Conservation (phyloP, 1,140 invertebrate species). For the Wiebesia pumilae region DNA sequence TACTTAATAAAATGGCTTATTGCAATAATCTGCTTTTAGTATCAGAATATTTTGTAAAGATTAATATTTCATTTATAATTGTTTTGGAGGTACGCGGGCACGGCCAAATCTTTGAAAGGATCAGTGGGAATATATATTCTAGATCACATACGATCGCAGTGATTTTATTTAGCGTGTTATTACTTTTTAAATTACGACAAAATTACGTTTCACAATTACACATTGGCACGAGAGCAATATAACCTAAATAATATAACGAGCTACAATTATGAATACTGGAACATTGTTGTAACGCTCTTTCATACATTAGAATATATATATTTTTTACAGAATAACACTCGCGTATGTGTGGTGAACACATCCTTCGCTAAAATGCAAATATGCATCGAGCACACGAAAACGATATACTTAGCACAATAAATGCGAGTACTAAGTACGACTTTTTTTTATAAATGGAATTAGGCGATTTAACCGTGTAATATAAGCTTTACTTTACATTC, state of each 20-base stretch:
- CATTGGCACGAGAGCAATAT: neutral
- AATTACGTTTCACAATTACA: neutral
- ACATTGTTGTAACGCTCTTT: too few species aligned
- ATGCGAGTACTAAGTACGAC: too few species aligned
- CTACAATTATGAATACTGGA: neutral
- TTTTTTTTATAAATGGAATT: too few species aligned
- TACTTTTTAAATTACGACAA: neutral
- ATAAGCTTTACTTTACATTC: neutral
- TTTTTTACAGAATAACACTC: too few species aligned
- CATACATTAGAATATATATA: too few species aligned
- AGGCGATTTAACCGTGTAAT: too few species aligned
- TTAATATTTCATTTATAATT: too few species aligned
- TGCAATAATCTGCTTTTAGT: too few species aligned
- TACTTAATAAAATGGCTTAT: too few species aligned
- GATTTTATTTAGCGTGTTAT: neutral
- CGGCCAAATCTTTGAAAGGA: neutral
- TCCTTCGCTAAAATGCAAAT: neutral
- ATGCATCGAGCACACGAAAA: neutral
- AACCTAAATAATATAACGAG: neutral
- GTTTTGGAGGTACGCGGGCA: neutral
- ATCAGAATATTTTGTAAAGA: too few species aligned
- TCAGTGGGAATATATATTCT: neutral
- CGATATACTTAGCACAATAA: too few species aligned
- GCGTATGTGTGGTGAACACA: neutral
- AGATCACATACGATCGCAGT: neutral